A percentile compares a stretch with the other conserved stretches of the same genome.
Conservation (phyloP, 2,113 vertebrate species). For the Semnornis frantzii region DNA sequence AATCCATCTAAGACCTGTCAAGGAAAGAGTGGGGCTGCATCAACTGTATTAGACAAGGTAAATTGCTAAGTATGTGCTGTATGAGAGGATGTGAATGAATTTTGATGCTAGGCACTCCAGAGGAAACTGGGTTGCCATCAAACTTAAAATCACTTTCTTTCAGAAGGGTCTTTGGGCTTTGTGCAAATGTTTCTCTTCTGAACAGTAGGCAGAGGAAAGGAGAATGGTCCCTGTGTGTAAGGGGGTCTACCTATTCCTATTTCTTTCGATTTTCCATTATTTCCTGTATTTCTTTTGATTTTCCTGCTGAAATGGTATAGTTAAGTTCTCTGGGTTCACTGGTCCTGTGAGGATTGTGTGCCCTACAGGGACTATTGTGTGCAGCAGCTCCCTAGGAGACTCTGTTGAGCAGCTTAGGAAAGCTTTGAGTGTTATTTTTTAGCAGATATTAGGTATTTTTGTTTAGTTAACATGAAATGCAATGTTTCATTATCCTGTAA, state of each 20-base stretch:
- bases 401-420: not conserved
- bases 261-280: not conserved
- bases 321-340: not conserved
- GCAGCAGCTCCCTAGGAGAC: not conserved
- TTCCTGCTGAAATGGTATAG: not conserved
- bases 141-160: not conserved
- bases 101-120: not conserved
- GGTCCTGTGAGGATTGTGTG: not conserved
- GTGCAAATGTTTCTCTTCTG: not conserved
- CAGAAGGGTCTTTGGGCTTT: not conserved
- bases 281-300: not conserved
- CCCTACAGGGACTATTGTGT: not conserved
- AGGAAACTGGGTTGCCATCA: not conserved
- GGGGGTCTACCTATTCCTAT: not conserved
- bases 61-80: not conserved
- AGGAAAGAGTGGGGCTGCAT: not conserved
- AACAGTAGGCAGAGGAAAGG: not conserved
- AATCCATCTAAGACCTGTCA: not conserved
- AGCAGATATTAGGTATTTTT: not conserved
- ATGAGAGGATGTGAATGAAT: not conserved
- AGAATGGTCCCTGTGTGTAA: not conserved
- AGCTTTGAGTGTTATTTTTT: not conserved
- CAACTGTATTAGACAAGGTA: constrained; percentile 57
- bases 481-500: not conserved
- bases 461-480: not conserved